phyloP scores from a whole-genome alignment of 2,113 vertebrate species.

The Orcinus orca region DNA sequence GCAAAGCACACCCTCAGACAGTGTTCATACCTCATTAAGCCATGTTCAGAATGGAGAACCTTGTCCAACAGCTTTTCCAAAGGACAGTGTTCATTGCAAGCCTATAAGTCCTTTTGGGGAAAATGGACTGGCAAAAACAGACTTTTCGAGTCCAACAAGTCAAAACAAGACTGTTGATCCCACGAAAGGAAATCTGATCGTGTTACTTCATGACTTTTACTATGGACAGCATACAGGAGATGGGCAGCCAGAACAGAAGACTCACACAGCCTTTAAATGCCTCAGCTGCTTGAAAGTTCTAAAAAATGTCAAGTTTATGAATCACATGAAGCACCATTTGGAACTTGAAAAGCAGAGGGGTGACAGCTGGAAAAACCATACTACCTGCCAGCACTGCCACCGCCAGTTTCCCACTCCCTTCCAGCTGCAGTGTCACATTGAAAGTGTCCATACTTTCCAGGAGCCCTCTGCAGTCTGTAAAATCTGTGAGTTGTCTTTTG shows the following conservation, averaged over 20 bases:
- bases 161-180: constrained; percentile 24
- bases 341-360: constrained; percentile 96
- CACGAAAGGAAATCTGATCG: neutral
- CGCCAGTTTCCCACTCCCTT: constrained; percentile 94
- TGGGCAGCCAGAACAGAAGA: constrained; percentile 56
- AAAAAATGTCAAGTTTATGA: constrained; percentile 93
- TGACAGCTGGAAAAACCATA: constrained; percentile 96
- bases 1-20: neutral
- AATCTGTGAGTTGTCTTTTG: constrained; percentile 90
- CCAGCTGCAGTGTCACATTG: constrained; percentile 96
- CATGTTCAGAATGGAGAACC: constrained; percentile 16
- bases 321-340: constrained; percentile 98
- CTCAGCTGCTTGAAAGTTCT: constrained; percentile 65
- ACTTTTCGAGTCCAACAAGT: neutral
- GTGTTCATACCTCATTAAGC: constrained; percentile 26
- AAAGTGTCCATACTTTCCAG: constrained; percentile 92
- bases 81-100: neutral
- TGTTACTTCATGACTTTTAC: constrained; percentile 71
- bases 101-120: neutral
- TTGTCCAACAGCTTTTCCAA: constrained; percentile 53
- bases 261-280: constrained; percentile 69
- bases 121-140: neutral
- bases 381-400: constrained; percentile 96
- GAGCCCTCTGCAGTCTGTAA: constrained; percentile 92
- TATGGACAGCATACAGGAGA: constrained; percentile 66